Evolutionary conservation across 2,113 vertebrate species (phyloP).

Genomic region (Microcebus murinus): DNA sequence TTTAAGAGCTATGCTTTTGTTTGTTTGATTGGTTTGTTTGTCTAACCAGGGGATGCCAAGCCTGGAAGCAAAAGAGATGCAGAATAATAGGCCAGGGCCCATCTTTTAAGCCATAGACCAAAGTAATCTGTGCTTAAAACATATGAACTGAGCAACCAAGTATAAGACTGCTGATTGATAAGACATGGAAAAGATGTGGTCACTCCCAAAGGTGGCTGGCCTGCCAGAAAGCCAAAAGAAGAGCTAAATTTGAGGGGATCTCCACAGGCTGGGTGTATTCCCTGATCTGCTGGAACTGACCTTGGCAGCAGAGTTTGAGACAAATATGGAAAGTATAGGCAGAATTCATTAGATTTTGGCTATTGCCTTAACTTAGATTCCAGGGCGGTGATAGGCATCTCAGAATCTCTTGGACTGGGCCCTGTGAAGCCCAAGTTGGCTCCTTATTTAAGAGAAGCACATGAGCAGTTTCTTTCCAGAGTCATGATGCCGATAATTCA

Average conservation of each 20-base stretch:
- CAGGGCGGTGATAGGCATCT: background rate
- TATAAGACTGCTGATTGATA: background rate
- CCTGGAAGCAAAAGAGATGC: background rate
- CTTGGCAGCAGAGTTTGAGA: background rate
- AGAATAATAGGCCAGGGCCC: background rate
- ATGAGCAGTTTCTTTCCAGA: background rate
- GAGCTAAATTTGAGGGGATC: background rate
- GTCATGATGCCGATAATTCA: background rate
- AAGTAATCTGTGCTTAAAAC: background rate
- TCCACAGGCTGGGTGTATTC: background rate
- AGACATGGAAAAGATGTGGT: background rate
- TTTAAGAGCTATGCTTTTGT: rapidly evolving
- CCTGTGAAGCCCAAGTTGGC: background rate
- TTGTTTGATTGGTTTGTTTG: background rate
- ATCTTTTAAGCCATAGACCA: background rate
- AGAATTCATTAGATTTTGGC: background rate
- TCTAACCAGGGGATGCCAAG: background rate
- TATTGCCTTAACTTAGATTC: background rate
- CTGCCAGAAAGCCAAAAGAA: background rate
- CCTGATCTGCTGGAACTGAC: background rate
- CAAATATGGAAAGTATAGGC: background rate
- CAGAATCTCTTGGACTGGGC: background rate
- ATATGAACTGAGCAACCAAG: background rate
- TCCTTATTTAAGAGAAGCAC: background rate
- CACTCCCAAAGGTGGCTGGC: background rate